phyloP scores from a whole-genome alignment of 2,113 vertebrate genomes.

The Ammodytes marinus region DNA sequence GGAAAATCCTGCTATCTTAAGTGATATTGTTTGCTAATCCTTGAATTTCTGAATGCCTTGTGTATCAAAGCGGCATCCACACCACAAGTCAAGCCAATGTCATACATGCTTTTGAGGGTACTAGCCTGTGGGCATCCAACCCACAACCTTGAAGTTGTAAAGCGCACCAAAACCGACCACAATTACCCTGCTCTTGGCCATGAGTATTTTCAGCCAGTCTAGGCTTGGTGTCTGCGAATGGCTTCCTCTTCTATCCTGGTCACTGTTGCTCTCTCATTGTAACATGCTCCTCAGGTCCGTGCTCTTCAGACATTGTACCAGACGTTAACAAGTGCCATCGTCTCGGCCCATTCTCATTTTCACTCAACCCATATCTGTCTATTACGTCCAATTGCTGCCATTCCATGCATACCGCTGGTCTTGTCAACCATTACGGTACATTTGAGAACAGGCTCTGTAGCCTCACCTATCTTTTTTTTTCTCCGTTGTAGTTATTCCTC shows the following conservation, averaged over 20 bases:
- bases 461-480: neutral
- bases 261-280: conserved; percentile 57
- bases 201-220: conserved; percentile 76
- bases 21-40: conserved; percentile 12
- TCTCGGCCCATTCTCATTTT: conserved; percentile 33
- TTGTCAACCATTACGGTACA: neutral
- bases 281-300: conserved; percentile 55
- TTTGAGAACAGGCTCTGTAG: conserved; percentile 29
- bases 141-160: conserved; percentile 77
- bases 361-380: conserved; percentile 48
- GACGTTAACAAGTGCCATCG: conserved; percentile 48
- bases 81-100: conserved; percentile 41
- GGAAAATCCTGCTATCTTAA: conserved; percentile 1
- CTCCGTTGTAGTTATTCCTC: neutral
- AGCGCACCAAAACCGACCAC: conserved; percentile 66
- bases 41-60: conserved; percentile 15
- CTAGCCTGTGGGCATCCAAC: conserved; percentile 64
- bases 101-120: conserved; percentile 56
- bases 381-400: conserved; percentile 5
- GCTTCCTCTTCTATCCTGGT: conserved; percentile 64
- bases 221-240: conserved; percentile 57
- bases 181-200: conserved; percentile 62
- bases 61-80: conserved; percentile 24
- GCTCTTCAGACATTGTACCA: conserved; percentile 29
- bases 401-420: conserved; percentile 42